These are phyloP conservation scores for Drosophila albomicans DNA, from an alignment of 1,140 invertebrate species.

Conservation along the genomic window DNA sequence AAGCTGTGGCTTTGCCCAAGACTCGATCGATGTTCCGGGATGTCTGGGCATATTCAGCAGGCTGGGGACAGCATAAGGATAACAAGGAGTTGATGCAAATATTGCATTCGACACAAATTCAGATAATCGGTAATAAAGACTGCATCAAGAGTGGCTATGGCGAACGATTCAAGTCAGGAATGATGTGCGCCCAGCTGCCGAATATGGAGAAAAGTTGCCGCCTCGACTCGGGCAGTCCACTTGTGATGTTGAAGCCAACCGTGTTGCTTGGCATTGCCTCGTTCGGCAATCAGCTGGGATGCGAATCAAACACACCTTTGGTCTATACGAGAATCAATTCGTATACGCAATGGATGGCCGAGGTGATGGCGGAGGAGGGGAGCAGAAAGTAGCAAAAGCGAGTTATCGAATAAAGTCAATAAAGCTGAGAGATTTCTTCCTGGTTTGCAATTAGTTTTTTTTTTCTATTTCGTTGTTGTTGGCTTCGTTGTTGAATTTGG, in stretches of 20 bases:
- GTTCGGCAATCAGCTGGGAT: slow-evolving; percentile 25
- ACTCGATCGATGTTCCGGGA: background rate
- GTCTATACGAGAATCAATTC: slow-evolving; percentile 25
- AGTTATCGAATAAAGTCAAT: slow-evolving; percentile 4
- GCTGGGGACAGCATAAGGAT: slow-evolving; percentile 38
- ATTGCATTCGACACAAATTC: slow-evolving; percentile 20
- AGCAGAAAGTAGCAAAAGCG: background rate
- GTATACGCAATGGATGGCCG: slow-evolving; percentile 25
- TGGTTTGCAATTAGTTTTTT: slow-evolving; percentile 11
- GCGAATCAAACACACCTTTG: slow-evolving; percentile 14
- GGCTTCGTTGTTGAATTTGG: slow-evolving; percentile 11
- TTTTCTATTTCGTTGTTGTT: slow-evolving; percentile 15
- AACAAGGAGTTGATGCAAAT: background rate
- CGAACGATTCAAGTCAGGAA: background rate
- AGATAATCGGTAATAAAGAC: background rate
- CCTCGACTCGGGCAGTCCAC: slow-evolving; percentile 45
- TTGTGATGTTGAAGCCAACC: slow-evolving; percentile 5
- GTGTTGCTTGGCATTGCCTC: slow-evolving; percentile 31
- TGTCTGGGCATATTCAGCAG: slow-evolving; percentile 2
- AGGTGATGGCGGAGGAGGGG: slow-evolving; percentile 9
- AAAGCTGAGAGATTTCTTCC: background rate
- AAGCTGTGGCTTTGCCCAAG: slow-evolving; percentile 4
- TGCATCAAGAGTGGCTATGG: slow-evolving; percentile 23
- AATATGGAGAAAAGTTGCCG: slow-evolving; percentile 24
- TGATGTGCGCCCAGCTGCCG: slow-evolving; percentile 29